phyloP scores from a whole-genome alignment of 2,888 invertebrate genomes.

The Drosophila mulleri region DNA sequence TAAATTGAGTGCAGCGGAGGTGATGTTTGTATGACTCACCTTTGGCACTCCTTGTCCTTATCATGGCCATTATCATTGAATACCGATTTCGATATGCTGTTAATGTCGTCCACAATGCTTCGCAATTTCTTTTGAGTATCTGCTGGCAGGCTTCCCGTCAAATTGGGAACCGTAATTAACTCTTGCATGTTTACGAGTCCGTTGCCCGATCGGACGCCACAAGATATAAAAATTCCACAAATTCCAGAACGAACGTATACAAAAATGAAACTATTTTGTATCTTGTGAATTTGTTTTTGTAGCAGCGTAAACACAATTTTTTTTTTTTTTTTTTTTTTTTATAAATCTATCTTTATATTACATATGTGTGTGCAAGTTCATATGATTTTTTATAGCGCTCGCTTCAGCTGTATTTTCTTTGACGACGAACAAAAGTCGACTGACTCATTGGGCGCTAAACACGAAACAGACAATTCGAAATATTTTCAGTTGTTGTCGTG shows the following conservation, averaged over 20 bases:
- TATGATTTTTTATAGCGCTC: slow-evolving; percentile 6
- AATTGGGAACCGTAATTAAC: slow-evolving; percentile 55
- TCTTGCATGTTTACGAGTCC: slow-evolving; percentile 69
- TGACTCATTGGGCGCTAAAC: slow-evolving; percentile 54
- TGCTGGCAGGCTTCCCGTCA: slow-evolving; percentile 43
- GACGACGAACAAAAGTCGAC: slow-evolving; percentile 56
- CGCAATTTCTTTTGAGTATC: slow-evolving; percentile 45
- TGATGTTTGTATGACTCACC: slow-evolving; percentile 34
- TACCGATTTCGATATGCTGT: slow-evolving; percentile 45
- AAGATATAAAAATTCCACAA: slow-evolving; percentile 71
- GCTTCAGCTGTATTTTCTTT: slow-evolving; percentile 19
- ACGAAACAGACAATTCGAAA: slow-evolving; percentile 49
- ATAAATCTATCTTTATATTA: neutral
- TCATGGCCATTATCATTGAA: slow-evolving; percentile 32
- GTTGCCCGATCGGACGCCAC: slow-evolving; percentile 48
- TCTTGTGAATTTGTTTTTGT: slow-evolving; percentile 26
- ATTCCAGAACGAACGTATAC: slow-evolving; percentile 64
- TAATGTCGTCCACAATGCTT: slow-evolving; percentile 57
- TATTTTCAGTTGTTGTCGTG: slow-evolving; percentile 40
- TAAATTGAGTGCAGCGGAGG: slow-evolving; percentile 1
- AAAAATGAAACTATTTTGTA: slow-evolving; percentile 53
- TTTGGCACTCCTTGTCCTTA: slow-evolving; percentile 25
- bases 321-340: neutral
- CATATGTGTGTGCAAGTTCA: neutral
- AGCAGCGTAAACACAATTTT: slow-evolving; percentile 58